Base-by-base conservation (phyloP, 2,888 invertebrate species). In the Smittia aterrima region DNA sequence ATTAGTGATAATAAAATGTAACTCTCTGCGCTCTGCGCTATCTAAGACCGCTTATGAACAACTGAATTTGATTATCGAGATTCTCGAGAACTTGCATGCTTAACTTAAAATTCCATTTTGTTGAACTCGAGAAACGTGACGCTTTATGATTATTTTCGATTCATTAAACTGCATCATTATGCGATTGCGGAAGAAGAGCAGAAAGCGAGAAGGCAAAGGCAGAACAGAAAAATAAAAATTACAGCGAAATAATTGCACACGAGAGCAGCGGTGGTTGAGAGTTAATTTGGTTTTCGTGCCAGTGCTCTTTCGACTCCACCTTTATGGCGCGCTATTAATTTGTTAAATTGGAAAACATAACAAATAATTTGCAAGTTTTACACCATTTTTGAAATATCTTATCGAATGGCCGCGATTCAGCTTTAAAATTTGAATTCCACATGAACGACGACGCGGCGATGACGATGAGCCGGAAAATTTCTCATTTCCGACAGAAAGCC, bases 241-340 rank as follows among this genome's bases (percentile, higher is more conserved):
- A 24, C 25, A 13, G 27, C 38, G 32, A 18, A 72, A 72, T 72
- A 72, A 72, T 72, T 72, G 72, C 72, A 72, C 72, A 72, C 72
- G 72, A 72, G 38, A 54, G 70, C 54, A 54, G 24, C 24, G 68
- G 40, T 47, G 58, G 58, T 58, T 58, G 58, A 24, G 27, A 64
- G 64, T 62, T 72, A 72, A 72, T 72, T 72, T 72, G 72, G 62
- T 72, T 72, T 72, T 72, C 72, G 72, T 72, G 72, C 71, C 25
- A 25, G n/a, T 38, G 41, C 53, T 24, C 70, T 71, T n/a, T 47
- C 47, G 72, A 62, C 58, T 72, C 72, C 58, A 72, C 58, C 72
- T 72, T 62, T 40, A 58, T 62, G 32, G 72, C 72, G 58, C 72
- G 40, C 62, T 72, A 72, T 58, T 62, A 62, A 62, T 58, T 72